Conservation (phyloP, 2,888 invertebrate species). For the Hyalella azteca region DNA sequence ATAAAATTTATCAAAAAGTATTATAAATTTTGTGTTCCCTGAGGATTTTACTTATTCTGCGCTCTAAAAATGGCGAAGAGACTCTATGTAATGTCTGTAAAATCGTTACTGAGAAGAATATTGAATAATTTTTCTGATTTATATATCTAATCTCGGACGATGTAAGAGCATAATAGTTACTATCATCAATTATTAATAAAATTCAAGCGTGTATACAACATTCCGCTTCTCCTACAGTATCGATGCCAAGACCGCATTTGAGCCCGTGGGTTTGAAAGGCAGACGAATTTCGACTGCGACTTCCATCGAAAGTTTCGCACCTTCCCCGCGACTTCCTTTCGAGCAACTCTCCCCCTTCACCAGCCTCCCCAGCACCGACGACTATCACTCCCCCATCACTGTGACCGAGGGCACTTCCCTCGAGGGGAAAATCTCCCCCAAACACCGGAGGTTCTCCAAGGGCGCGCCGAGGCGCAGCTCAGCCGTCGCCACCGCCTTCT, state of each 20-base stretch:
- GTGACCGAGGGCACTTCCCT: background rate
- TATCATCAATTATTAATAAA: too few relatives aligned
- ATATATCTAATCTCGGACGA: too few relatives aligned
- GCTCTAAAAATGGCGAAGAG: too few relatives aligned
- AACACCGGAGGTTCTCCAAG: background rate
- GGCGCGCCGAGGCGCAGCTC: background rate
- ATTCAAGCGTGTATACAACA: too few relatives aligned
- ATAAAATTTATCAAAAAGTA: too few relatives aligned
- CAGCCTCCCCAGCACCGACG: background rate
- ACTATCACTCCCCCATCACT: background rate
- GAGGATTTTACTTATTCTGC: too few relatives aligned
- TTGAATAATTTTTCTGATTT: too few relatives aligned
- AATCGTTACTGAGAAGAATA: too few relatives aligned
- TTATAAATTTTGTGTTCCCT: too few relatives aligned
- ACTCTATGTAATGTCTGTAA: too few relatives aligned
- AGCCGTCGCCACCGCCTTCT: background rate
- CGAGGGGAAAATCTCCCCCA: background rate
- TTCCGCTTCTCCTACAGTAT: too few relatives aligned
- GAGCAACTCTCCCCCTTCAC: slow-evolving; percentile 2
- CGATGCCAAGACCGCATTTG: slow-evolving; percentile 22
- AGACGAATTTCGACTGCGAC: background rate
- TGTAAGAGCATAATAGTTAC: too few relatives aligned
- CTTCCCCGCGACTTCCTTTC: slow-evolving; percentile 19
- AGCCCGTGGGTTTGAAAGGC: slow-evolving; percentile 18
- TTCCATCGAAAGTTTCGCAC: background rate